Conservation (phyloP, 2,113 vertebrate species). For the Poeciliopsis occidentalis region DNA sequence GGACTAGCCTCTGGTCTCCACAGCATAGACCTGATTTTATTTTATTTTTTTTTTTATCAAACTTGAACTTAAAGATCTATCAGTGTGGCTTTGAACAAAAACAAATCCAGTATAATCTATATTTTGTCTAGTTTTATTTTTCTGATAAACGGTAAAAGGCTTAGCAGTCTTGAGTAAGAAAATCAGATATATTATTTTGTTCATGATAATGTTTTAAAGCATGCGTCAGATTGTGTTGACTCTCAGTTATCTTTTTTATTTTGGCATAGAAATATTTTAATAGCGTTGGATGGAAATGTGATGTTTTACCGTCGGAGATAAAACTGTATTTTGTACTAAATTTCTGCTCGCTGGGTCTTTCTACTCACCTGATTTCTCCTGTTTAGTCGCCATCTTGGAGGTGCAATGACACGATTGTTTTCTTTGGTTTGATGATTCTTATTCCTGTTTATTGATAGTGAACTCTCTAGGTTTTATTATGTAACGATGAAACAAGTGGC, state of each 20-base stretch:
- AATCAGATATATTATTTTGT: slow-evolving; percentile 68
- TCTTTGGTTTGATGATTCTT: slow-evolving; percentile 66
- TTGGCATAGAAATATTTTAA: slow-evolving; percentile 76
- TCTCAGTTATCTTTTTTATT: slow-evolving; percentile 61
- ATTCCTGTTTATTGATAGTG: slow-evolving; percentile 63
- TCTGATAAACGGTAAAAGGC: slow-evolving; percentile 79
- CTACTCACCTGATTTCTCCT: slow-evolving; percentile 67
- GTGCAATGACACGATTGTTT: slow-evolving; percentile 65
- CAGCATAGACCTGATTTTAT: slow-evolving; percentile 54
- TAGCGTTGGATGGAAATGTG: slow-evolving; percentile 71
- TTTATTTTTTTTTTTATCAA: slow-evolving; percentile 71
- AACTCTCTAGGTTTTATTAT: slow-evolving; percentile 73
- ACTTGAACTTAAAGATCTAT: slow-evolving; percentile 74
- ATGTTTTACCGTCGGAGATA: slow-evolving; percentile 64
- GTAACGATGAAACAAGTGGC: slow-evolving; percentile 62
- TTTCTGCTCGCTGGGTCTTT: slow-evolving; percentile 62
- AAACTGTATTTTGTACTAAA: slow-evolving; percentile 73
- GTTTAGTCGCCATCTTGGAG: slow-evolving; percentile 70
- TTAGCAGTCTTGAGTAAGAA: slow-evolving; percentile 91
- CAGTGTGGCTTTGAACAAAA: slow-evolving; percentile 84
- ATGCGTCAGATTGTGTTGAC: slow-evolving; percentile 70
- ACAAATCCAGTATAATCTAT: slow-evolving; percentile 77
- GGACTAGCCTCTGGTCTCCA: slow-evolving; percentile 64
- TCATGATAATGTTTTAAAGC: slow-evolving; percentile 73
- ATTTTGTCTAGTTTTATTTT: slow-evolving; percentile 86